Evolutionary conservation across 2,113 vertebrate genomes (phyloP).

Genomic region (Scytalopus superciliaris): DNA sequence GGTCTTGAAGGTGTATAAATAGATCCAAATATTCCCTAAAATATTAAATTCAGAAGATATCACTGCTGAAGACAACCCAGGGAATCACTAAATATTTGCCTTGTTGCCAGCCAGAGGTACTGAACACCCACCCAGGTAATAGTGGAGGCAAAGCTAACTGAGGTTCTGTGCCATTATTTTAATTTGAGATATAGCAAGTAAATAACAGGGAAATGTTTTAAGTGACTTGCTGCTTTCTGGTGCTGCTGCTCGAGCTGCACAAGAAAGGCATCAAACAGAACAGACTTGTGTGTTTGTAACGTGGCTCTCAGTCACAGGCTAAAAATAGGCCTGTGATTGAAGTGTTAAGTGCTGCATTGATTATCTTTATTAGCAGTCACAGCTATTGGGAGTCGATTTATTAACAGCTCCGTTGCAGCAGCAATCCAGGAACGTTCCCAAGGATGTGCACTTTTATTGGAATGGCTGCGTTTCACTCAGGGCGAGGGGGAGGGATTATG

Average conservation of each 20-base stretch:
- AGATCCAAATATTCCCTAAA: neutral
- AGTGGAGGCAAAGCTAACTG: neutral
- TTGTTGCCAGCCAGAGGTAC: neutral
- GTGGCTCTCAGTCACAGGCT: constrained; percentile 41
- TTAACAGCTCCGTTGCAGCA: constrained; percentile 27
- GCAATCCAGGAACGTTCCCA: constrained; percentile 3
- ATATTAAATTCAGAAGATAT: neutral
- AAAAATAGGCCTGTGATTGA: constrained; percentile 59
- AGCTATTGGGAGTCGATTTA: constrained; percentile 50
- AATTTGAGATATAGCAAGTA: neutral
- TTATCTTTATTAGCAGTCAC: constrained; percentile 64
- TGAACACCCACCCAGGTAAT: neutral
- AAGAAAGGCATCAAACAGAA: neutral
- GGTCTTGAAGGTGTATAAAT: neutral
- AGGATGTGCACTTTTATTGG: neutral
- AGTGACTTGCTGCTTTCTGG: constrained; percentile 7
- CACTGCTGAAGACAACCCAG: neutral
- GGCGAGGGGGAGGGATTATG: neutral
- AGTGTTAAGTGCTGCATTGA: constrained; percentile 66
- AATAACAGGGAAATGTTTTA: neutral
- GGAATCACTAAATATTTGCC: neutral
- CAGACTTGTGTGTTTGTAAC: constrained; percentile 39
- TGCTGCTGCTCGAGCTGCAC: neutral
- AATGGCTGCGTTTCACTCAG: constrained; percentile 2
- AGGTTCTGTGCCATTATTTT: neutral